Conservation (phyloP, 2,888 invertebrate species). For the Coelopa pilipes region DNA sequence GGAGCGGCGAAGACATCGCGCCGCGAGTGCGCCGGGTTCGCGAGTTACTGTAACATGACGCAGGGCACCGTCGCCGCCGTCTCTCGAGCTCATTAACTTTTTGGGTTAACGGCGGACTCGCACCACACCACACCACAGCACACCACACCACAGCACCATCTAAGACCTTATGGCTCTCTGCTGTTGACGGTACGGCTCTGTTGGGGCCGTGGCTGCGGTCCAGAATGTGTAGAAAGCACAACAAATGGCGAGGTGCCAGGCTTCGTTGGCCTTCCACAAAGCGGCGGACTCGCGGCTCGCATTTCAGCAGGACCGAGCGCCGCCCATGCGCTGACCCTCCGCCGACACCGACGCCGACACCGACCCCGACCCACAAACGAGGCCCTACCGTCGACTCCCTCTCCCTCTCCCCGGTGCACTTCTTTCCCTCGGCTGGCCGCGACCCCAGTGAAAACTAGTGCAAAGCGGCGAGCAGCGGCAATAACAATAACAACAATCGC, state of each 20-base stretch:
- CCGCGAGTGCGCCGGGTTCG: too few species aligned
- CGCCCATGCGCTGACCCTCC: background rate
- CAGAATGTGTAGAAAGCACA: constrained; percentile 27
- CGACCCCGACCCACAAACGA: too few species aligned
- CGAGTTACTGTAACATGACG: background rate
- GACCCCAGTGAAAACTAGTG: constrained; percentile 8
- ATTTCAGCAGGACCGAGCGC: background rate
- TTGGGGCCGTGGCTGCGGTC: background rate
- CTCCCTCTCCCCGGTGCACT: too few species aligned
- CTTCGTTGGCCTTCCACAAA: constrained; percentile 24
- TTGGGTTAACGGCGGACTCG: constrained; percentile 17
- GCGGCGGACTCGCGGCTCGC: background rate
- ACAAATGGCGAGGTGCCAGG: constrained; percentile 15
- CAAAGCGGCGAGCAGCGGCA: background rate
- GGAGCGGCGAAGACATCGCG: too few species aligned
- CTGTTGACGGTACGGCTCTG: background rate
- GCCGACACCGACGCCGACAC: too few species aligned
- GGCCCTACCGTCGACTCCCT: too few species aligned
- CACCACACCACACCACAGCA: background rate
- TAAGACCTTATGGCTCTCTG: background rate
- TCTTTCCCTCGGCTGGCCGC: too few species aligned
- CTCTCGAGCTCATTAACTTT: constrained; percentile 30
- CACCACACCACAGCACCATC: background rate
- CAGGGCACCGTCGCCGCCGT: background rate
- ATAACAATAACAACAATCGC: background rate